Base-by-base conservation (phyloP, 2,888 invertebrate genomes). In the Agrypnus murinus region DNA sequence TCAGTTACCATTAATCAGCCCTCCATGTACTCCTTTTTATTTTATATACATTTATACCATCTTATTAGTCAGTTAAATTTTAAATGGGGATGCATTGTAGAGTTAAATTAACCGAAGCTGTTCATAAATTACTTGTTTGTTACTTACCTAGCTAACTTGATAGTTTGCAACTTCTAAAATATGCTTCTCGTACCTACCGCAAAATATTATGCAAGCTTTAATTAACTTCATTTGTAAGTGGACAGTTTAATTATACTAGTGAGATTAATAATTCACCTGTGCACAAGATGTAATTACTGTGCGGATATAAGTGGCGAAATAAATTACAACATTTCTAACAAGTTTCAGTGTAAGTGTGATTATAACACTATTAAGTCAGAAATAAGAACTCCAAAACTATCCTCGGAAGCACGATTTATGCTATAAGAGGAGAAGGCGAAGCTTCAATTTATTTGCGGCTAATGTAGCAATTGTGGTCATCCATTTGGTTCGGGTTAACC, bases 221-320 rank as follows among this genome's bases (percentile, higher is more conserved):
- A 40, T 40, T 40, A 40, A 40, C 40, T 40, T 40, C 40, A 40
- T 40, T 40, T 40, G 40, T 40, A 10, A 45, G 14, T 45, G 45
- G 46, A 46, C 46, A 46, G 46, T 10, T 46, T 46, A 46, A 15
- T 46, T 46, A 17, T 46, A 19, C 46, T 46, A 15, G 6, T 10
- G 46, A 46, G 46, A 46, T 46, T 46, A 46, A 46, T 15, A 46
- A 46, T 10, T 46, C 15, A 46, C 46, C 17, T 46, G 17, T 46
- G 17, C 46, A 46, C 17, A 15, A 19, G 19, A 12, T 17, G 15
- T 14, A 43, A 15, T 15, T 43, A 7, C 12, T 12, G 6, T 7
- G 7, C 7, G 12, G 12, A 40, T 40, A 12, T 40, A 40, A 12
- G 40, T 40, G 40, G 40, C 7, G 40, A 40, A 12, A 40, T 40